Evolutionary conservation across 2,797 vertebrate genomes (phyloP).

Genomic region (Onychomys leucogaster): DNA sequence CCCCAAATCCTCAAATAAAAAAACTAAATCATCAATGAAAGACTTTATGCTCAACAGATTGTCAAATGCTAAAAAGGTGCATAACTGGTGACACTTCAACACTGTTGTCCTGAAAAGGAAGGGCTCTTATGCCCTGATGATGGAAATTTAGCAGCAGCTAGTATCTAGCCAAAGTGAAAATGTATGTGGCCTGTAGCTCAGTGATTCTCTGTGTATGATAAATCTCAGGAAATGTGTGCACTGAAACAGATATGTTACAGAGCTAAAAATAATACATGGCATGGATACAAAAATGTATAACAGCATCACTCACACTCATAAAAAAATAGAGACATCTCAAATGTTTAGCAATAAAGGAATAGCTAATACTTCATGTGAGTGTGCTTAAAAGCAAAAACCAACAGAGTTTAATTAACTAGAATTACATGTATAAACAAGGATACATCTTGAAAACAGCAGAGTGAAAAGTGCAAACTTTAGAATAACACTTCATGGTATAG

Average conservation of each 20-base stretch:
- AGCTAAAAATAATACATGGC: background rate
- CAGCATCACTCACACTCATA: slow-evolving; percentile 29
- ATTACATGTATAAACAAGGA: background rate
- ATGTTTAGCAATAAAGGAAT: background rate
- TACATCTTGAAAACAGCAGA: slow-evolving; percentile 28
- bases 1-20: slow-evolving; percentile 15
- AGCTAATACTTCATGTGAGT: background rate
- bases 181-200: background rate
- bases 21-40: slow-evolving; percentile 38
- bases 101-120: background rate
- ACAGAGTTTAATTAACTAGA: slow-evolving; percentile 50
- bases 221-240: slow-evolving; percentile 31
- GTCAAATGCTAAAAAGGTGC: background rate
- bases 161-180: slow-evolving; percentile 27
- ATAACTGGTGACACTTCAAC: background rate
- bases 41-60: background rate
- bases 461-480: slow-evolving; percentile 29
- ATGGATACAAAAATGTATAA: background rate
- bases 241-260: slow-evolving; percentile 10
- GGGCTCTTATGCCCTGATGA: background rate
- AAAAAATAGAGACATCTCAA: slow-evolving; percentile 13
- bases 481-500: background rate
- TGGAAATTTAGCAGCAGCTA: slow-evolving; percentile 4
- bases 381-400: slow-evolving; percentile 44
- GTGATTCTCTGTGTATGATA: background rate